Evolutionary conservation across 1,140 invertebrate species (phyloP).

Genomic region (Arctopsyche grandis): DNA sequence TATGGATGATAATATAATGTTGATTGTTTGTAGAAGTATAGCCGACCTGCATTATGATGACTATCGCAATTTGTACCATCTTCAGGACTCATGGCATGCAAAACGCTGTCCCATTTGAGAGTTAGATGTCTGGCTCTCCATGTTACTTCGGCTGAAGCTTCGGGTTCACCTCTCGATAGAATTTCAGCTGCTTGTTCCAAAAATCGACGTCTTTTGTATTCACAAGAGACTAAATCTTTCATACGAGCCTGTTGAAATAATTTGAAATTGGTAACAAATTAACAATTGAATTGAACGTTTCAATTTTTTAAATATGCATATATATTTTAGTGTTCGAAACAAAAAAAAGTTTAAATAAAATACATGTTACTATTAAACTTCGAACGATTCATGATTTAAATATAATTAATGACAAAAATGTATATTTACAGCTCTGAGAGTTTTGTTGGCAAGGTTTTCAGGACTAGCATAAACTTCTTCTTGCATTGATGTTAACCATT

Average conservation of each 20-base stretch:
- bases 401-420: slow-evolving; percentile 1
- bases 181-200: slow-evolving; percentile 82
- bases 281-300: not conserved
- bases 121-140: slow-evolving; percentile 75
- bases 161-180: slow-evolving; percentile 74
- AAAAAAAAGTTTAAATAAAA: not conserved
- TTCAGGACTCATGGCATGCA: slow-evolving; percentile 56
- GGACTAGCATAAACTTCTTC: slow-evolving; percentile 79
- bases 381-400: not conserved
- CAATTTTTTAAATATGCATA: not conserved
- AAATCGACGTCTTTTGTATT: slow-evolving; percentile 77
- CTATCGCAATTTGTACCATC: slow-evolving; percentile 38
- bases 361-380: not conserved
- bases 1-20: not conserved
- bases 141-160: slow-evolving; percentile 79
- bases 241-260: slow-evolving; percentile 73
- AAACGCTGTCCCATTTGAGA: slow-evolving; percentile 76
- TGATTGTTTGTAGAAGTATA: no score
- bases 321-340: not conserved
- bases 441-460: slow-evolving; percentile 75
- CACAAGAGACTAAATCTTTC: slow-evolving; percentile 76
- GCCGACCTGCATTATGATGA: slow-evolving; percentile 47
- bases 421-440: slow-evolving; percentile 71
- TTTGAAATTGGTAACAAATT: slow-evolving; percentile 36
- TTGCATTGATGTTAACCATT: slow-evolving; percentile 82